Base-by-base conservation (phyloP, 2,113 vertebrate genomes). In the Pycnonotus jocosus region DNA sequence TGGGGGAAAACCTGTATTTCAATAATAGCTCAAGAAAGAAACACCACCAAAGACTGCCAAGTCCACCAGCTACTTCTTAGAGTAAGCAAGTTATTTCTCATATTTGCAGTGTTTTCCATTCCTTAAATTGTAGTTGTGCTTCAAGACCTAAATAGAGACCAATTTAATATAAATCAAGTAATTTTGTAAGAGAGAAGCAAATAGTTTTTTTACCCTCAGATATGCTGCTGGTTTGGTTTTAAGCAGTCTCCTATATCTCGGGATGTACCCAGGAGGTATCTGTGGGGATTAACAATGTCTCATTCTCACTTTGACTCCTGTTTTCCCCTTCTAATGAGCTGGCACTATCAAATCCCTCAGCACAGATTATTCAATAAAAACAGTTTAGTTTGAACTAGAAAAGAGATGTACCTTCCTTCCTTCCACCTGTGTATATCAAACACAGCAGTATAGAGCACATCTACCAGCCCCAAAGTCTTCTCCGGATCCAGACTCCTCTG, bases 401-500 rank as follows among this genome's bases (percentile, higher is more conserved):
- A 62, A 68, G 37, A 72, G 24, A 95, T 25, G 12, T 92, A 99
- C 99, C 99, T 99, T 95, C 98, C 98, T 80, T 99, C 98, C 95
- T 99, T 99, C 99, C 99, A 99, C 92, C 98, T 98, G 97, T 97
- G 98, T 84, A 99, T 97, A 95, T 99, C 99, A 94, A 99, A 98
- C 93, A 99, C 98, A 1, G 99, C 98, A 2, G 99, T 99, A 88
- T 99, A 99, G 50, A 99, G 98, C 76, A 99, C 99, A 6, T 99
- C 99, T 9, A 99, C 99, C 2, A 99, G 98, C n/a, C 99, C 99
- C 51, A 99, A 97, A 4, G 99, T 99, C 97, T 99, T 99, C 98
- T 99, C 99, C 0, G 99, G 99, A 94, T 99, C 99, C 74, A 99
- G 98, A 94, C 99, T 99, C 81, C 99, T 98, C 98, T 99, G 99